Percentiles rank a stretch among this genome's conserved stretches.
Evolutionary conservation across 2,888 invertebrate genomes (phyloP).

Genomic region (Apodemia mormo): DNA sequence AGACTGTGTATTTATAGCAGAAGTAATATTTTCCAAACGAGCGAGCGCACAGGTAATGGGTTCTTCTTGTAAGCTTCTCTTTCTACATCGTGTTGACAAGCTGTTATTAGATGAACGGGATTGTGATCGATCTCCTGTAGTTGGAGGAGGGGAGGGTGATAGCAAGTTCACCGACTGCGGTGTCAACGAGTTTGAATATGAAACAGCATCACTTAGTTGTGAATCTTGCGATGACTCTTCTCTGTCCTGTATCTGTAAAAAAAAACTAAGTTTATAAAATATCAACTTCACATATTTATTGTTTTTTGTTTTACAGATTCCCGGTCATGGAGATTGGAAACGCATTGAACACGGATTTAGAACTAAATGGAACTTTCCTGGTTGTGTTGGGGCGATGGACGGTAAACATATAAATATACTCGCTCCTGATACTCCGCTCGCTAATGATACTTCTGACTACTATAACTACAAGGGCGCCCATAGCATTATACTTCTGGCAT

Average conservation of each 20-base stretch:
- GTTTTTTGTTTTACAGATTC: constrained; percentile 17
- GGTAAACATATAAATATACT: neutral
- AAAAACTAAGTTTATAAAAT: too few species aligned
- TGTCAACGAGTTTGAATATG: too few species aligned
- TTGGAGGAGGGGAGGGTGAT: too few species aligned
- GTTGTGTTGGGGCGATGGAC: too few species aligned
- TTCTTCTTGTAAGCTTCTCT: constrained; percentile 5
- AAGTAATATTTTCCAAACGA: too few species aligned
- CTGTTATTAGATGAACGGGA: too few species aligned
- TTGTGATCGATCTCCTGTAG: too few species aligned
- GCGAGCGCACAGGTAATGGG: constrained; percentile 9
- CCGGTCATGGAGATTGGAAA: neutral
- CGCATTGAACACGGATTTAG: neutral
- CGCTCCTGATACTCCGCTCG: constrained; percentile 13
- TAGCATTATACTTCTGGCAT: constrained; percentile 33
- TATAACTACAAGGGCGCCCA: constrained; percentile 16
- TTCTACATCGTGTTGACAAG: too few species aligned
- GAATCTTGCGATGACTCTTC: neutral
- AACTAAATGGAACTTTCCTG: constrained; percentile 9
- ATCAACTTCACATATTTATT: too few species aligned
- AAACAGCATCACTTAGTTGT: too few species aligned
- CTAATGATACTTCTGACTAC: neutral
- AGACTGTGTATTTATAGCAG: constrained; percentile 17
- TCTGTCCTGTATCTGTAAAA: too few species aligned
- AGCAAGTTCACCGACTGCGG: too few species aligned